Conservation (phyloP, 2,113 vertebrate genomes). For the Sander vitreus region DNA sequence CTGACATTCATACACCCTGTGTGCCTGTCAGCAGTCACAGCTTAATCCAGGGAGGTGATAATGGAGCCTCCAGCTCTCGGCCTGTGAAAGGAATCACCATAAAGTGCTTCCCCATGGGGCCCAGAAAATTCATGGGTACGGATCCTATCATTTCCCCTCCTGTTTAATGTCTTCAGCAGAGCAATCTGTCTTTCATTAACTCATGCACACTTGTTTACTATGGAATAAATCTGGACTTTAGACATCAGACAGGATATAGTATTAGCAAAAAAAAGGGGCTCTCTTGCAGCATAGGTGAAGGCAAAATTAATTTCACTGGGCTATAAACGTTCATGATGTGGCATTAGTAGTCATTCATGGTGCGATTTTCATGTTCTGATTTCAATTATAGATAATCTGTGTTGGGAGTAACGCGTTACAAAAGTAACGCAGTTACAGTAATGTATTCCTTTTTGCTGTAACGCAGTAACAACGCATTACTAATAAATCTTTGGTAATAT, state of each 20-base stretch:
- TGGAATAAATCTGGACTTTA: constrained; percentile 32
- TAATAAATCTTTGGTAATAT: no score
- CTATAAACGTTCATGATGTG: neutral
- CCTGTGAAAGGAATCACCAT: constrained; percentile 76
- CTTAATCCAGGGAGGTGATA: constrained; percentile 69
- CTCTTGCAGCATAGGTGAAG: neutral
- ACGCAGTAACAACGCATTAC: no score
- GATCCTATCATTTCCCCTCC: constrained; percentile 54
- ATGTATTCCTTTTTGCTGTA: no score
- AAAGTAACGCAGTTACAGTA: no score
- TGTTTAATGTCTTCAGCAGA: constrained; percentile 76
- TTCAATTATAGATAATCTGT: constrained; percentile 15
- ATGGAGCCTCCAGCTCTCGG: constrained; percentile 63
- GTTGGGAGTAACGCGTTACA: no score
- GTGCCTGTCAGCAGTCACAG: constrained; percentile 61
- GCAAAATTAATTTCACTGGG: neutral
- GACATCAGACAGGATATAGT: neutral
- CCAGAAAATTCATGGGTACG: constrained; percentile 51
- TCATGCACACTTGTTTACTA: constrained; percentile 50
- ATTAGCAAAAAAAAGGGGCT: neutral
- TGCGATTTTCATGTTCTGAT: constrained; percentile 26
- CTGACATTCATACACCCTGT: constrained; percentile 53
- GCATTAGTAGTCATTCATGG: neutral
- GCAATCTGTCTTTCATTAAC: constrained; percentile 69
- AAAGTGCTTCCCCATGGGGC: constrained; percentile 48